phyloP scores from a whole-genome alignment of 2,797 vertebrate genomes.

The Semotilus atromaculatus region DNA sequence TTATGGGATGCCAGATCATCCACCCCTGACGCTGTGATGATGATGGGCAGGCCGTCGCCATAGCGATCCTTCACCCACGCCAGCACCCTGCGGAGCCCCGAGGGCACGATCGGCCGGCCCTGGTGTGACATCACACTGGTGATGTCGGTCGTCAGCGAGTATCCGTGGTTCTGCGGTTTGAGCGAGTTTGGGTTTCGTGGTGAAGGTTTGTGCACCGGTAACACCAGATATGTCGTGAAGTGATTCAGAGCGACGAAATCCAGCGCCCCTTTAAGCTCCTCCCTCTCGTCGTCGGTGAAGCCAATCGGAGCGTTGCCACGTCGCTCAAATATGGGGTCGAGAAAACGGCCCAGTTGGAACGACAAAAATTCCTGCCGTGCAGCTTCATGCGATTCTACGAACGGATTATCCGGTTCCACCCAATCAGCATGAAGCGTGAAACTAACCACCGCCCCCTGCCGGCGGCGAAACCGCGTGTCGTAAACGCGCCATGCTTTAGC shows the following conservation, averaged over 20 bases:
- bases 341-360: slow-evolving; percentile 91
- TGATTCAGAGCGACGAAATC: slow-evolving; percentile 93
- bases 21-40: slow-evolving; percentile 89
- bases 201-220: slow-evolving; percentile 64
- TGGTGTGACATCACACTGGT: slow-evolving; percentile 82
- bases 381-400: slow-evolving; percentile 76
- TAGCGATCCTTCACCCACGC: slow-evolving; percentile 87
- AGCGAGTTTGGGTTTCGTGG: neutral
- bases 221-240: slow-evolving; percentile 91
- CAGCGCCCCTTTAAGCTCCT: slow-evolving; percentile 82
- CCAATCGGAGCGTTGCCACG: slow-evolving; percentile 66
- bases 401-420: slow-evolving; percentile 92
- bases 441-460: slow-evolving; percentile 82
- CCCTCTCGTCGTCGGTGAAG: slow-evolving; percentile 81
- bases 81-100: slow-evolving; percentile 86
- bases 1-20: slow-evolving; percentile 84
- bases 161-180: slow-evolving; percentile 72
- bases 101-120: slow-evolving; percentile 85
- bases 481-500: slow-evolving; percentile 88
- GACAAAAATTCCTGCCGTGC: slow-evolving; percentile 87
- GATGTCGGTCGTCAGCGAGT: slow-evolving; percentile 82
- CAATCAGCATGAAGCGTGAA: slow-evolving; percentile 93
- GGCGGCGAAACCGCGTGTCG: slow-evolving; percentile 69
- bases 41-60: slow-evolving; percentile 77
- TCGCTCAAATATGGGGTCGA: slow-evolving; percentile 85